These are phyloP conservation scores for Panzeria rudis DNA, from an alignment of 2,888 invertebrate species.

Conservation along the genomic window DNA sequence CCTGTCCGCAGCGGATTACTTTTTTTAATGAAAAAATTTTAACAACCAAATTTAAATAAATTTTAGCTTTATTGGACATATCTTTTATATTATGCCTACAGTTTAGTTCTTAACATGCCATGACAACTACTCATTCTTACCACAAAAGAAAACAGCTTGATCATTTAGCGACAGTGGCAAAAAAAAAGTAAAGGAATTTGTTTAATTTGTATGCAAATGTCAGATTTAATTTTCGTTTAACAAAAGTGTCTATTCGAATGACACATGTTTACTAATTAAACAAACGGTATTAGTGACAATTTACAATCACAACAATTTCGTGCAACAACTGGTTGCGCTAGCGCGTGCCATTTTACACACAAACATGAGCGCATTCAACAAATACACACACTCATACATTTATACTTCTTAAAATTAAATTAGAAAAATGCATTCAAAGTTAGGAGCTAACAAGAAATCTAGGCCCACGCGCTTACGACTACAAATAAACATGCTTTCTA, in stretches of 20 bases:
- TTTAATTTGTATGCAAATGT: slow-evolving; percentile 61
- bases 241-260: slow-evolving; percentile 67
- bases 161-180: slow-evolving; percentile 19
- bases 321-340: slow-evolving; percentile 52
- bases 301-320: slow-evolving; percentile 72
- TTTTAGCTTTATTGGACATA: slow-evolving; percentile 8
- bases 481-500: slow-evolving; percentile 60
- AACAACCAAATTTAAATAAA: slow-evolving; percentile 3
- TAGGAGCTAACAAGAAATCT: slow-evolving; percentile 40
- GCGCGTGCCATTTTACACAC: slow-evolving; percentile 71
- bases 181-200: slow-evolving; percentile 34
- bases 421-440: slow-evolving; percentile 28
- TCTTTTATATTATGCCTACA: not conserved
- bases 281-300: slow-evolving; percentile 74
- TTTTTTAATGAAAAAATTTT: not conserved
- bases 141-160: slow-evolving; percentile 31
- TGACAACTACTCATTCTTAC: no score
- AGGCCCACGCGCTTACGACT: slow-evolving; percentile 50
- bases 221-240: slow-evolving; percentile 69
- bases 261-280: slow-evolving; percentile 75
- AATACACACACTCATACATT: not conserved
- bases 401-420: slow-evolving; percentile 40
- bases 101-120: slow-evolving; percentile 6
- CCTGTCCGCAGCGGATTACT: slow-evolving; percentile 89
- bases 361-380: not conserved